phyloP scores from a whole-genome alignment of 2,888 invertebrate species.

The Euspilapteryx auroguttella region DNA sequence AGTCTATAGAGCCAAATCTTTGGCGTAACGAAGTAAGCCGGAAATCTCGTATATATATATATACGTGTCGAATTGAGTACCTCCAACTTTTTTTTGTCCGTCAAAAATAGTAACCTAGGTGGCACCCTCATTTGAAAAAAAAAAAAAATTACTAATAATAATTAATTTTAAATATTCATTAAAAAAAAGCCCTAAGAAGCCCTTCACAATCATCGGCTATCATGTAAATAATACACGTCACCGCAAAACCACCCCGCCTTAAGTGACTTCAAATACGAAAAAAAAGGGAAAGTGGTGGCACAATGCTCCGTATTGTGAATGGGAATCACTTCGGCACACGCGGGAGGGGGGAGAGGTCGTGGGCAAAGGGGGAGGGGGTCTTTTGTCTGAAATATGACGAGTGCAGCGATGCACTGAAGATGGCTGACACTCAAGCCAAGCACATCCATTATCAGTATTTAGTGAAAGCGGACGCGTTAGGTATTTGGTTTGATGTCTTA shows the following conservation, averaged over 20 bases:
- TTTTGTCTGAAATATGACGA: slow-evolving; percentile 2
- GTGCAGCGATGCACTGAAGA: neutral
- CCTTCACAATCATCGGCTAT: no score
- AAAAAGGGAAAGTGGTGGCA: slow-evolving; percentile 22
- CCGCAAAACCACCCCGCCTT: slow-evolving; percentile 28
- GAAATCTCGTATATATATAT: no score
- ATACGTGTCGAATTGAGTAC: no score
- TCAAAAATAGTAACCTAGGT: no score
- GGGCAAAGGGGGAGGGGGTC: neutral
- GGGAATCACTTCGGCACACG: slow-evolving; percentile 29
- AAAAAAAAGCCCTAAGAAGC: neutral
- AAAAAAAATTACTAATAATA: no score
- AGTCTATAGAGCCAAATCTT: no score
- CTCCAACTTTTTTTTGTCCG: no score
- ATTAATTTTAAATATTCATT: neutral
- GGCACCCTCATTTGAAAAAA: no score
- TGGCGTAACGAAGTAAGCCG: no score
- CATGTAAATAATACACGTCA: no score
- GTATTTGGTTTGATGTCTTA: no score
- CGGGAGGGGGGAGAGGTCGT: slow-evolving; percentile 9
- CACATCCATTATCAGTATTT: neutral
- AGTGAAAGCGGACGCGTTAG: no score
- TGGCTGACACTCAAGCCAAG: neutral
- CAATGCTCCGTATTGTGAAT: slow-evolving; percentile 23
- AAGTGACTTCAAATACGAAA: slow-evolving; percentile 52